Evolutionary conservation across 2,888 invertebrate species (phyloP), one percentile per base, ranked within the genome.

Genomic region (Eupithecia centaureata): DNA sequence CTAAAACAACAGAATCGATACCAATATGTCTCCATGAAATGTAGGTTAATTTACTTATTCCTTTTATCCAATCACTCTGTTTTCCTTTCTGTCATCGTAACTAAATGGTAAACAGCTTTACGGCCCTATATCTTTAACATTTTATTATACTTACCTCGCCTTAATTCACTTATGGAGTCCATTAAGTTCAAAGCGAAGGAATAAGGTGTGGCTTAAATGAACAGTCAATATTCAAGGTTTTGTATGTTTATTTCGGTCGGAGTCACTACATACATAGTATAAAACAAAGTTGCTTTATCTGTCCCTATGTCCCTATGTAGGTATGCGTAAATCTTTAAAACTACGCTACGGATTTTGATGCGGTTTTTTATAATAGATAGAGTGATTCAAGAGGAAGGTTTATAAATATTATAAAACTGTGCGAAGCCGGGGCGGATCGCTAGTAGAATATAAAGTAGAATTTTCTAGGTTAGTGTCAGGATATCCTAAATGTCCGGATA

Each of bases 101-200:
- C 12, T 47, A 22, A 22, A 47, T 56, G 54, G 54, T 56, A 56
- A 28, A 56, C 28, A 56, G n/a, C 30, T 57, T 57, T 22, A 57
- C 13, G 28, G 32, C 57, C 57, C 30, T 2, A 30, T 30, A 56
- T 57, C 32, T 18, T 30, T 13, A 27, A 7, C 30, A 32, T 30
- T 57, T 57, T 57, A 27, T 15, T 25, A 57, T 57, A 32, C 22
- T 57, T 18, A 32, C 32, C 32, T 32, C 30, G 0, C n/a, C 28
- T 57, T 57, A 57, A 57, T 57, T 57, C 32, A 57, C 32, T 57
- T 33, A 57, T 32, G 30, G 32, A 30, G 22, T 57, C 57, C 59
- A 38, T 60, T 60, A 42, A 42, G 18, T 60, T 60, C 38, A 60
- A 35, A 35, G 57, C 22, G 47, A 22, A 47, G 57, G 13, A 57